Base-by-base conservation (phyloP, 1,140 invertebrate species). In the Ceratina calcarata region DNA sequence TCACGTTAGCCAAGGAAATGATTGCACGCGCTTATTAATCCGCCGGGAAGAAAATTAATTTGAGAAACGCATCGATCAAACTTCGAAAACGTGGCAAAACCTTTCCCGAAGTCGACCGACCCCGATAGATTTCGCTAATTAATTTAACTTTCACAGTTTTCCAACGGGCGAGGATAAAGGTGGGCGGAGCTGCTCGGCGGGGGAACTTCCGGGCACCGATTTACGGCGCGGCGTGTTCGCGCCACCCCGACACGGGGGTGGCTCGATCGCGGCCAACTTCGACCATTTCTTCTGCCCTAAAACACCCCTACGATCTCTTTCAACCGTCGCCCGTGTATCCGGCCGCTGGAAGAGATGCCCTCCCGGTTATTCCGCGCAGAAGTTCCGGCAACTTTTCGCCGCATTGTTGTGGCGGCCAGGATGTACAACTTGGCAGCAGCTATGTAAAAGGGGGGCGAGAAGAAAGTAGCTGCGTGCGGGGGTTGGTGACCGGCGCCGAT, bases 381-480 rank as follows among this genome's bases (percentile, higher is more conserved):
- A 89, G 88, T 89, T 89, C 78, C 73, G 70, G 32, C 67, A 89
- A 89, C 87, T 89, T 89, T 82, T 78, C 22, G 78, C 69, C 78
- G 87, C 85, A 89, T 88, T 89, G 88, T 87, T 89, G 88, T 88
- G 87, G 88, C 78, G 80, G 77, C 67, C 68, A 37, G 77, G 76
- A 87, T 80, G 86, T 80, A 84, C 78, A 88, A 87, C 84, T 89
- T 88, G 87, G 85, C 85, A 87, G 78, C 79, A 65, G 80, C 61
- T 70, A 27, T 22, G 20, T 20, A 13, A 69, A 80, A 74, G 77
- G 72, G 60, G 75, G 69, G 37, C 15, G 12, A 3, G 61, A 82
- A 74, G 69, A 79, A 68, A 51, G 22, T 55, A 45, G 20, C 24
- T 1, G 58, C 57, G 55, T 58, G 61, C 66, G 22, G 16, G 64